phyloP scores from a whole-genome alignment of 2,888 invertebrate genomes.

The Drosophila stalkeri region DNA sequence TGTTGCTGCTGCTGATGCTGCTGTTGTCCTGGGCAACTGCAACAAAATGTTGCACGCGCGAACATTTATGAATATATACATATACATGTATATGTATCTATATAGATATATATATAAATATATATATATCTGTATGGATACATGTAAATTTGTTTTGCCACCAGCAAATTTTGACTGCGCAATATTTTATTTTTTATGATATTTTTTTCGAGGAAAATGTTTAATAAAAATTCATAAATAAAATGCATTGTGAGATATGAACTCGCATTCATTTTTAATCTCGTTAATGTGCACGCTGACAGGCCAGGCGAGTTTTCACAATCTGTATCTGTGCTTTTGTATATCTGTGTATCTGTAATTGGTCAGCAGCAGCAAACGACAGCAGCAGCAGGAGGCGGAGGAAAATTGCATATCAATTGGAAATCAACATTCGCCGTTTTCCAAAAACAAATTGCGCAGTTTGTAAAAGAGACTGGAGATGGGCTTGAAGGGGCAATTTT shows the following conservation, averaged over 20 bases:
- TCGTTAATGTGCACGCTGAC: constrained; percentile 42
- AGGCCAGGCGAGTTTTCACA: constrained; percentile 13
- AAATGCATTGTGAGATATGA: constrained; percentile 20
- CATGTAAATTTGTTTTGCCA: background rate
- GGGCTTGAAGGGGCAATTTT: background rate
- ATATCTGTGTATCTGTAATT: constrained; percentile 13
- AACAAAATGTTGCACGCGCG: constrained; percentile 11
- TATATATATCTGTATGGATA: background rate
- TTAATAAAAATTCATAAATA: constrained; percentile 47
- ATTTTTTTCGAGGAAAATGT: constrained; percentile 27
- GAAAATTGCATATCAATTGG: constrained; percentile 62
- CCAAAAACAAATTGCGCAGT: constrained; percentile 69
- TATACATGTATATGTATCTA: background rate
- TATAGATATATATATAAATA: background rate
- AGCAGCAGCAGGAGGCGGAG: constrained; percentile 9
- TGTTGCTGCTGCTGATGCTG: constrained; percentile 23
- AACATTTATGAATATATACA: background rate
- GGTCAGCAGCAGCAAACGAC: constrained; percentile 6
- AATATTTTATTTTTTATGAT: constrained; percentile 66
- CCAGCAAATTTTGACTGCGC: constrained; percentile 17
- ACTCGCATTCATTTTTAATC: constrained; percentile 13
- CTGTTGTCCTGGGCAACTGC: constrained; percentile 17
- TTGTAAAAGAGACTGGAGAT: constrained; percentile 11
- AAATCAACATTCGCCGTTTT: constrained; percentile 59
- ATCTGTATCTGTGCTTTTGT: constrained; percentile 9